phyloP scores from a whole-genome alignment of 1,140 invertebrate genomes.

The Littorina saxatilis region DNA sequence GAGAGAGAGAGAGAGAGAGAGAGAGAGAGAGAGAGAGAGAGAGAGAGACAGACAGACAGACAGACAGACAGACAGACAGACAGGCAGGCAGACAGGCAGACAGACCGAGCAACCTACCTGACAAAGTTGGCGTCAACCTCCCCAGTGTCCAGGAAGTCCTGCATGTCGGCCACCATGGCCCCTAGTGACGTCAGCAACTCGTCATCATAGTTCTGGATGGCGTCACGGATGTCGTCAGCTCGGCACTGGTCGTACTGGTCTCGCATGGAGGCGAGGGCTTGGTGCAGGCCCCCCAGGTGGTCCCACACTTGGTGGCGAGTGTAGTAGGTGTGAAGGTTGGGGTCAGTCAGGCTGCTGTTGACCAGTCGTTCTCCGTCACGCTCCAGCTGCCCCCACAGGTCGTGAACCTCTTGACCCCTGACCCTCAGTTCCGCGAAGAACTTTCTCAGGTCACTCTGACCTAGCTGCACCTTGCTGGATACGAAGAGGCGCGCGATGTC shows the following conservation, averaged over 20 bases:
- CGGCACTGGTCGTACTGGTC: constrained; percentile 10
- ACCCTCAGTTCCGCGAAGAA: constrained; percentile 46
- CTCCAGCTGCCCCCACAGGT: constrained; percentile 39
- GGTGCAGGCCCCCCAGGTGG: not conserved
- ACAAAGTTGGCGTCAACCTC: constrained; percentile 39
- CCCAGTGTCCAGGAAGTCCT: constrained; percentile 22
- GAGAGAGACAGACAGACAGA: not conserved
- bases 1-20: not conserved
- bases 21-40: not conserved
- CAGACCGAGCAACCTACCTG: constrained; percentile 23
- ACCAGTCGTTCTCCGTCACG: not conserved
- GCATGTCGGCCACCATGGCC: constrained; percentile 22
- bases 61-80: not conserved
- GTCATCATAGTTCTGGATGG: constrained; percentile 39
- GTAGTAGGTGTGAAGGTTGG: constrained; percentile 38
- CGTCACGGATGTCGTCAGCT: constrained; percentile 35
- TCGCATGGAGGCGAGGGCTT: not conserved
- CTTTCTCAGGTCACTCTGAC: constrained; percentile 30
- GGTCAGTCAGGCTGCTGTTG: constrained; percentile 32
- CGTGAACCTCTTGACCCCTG: constrained; percentile 36
- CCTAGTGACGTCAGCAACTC: constrained; percentile 34
- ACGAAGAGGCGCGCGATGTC: constrained; percentile 30
- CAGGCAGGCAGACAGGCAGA: not conserved
- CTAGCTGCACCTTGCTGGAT: constrained; percentile 24
- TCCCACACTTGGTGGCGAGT: not conserved